Percentiles rank a stretch among this genome's conserved stretches.
These are phyloP conservation scores for Zeuzera pyrina DNA, from an alignment of 2,888 invertebrate genomes.

Conservation along the genomic window DNA sequence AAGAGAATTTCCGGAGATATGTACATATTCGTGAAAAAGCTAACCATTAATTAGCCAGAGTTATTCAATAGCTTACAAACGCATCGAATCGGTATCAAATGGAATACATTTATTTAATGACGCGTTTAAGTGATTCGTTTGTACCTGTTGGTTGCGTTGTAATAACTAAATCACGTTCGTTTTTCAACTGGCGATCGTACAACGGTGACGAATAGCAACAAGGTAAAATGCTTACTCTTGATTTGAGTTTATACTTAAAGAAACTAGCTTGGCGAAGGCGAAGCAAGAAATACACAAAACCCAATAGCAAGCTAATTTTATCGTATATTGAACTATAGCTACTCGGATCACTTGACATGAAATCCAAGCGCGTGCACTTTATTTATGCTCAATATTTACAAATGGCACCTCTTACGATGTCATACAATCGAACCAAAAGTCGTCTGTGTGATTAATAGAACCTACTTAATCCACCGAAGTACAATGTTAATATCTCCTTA, in stretches of 20 bases:
- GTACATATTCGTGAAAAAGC: no score
- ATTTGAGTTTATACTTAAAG: constrained; percentile 35
- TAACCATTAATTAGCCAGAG: constrained; percentile 39
- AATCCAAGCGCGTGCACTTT: constrained; percentile 36
- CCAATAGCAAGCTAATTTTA: constrained; percentile 15
- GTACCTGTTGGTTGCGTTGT: constrained; percentile 52
- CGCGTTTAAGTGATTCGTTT: constrained; percentile 49
- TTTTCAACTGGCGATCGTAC: constrained; percentile 40
- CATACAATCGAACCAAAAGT: constrained; percentile 31
- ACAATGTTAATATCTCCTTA: constrained; percentile 4
- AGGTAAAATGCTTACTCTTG: constrained; percentile 27
- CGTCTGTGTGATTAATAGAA: constrained; percentile 25
- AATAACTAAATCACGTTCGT: constrained; percentile 61
- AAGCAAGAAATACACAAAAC: constrained; percentile 29
- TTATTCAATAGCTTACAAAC: constrained; percentile 44
- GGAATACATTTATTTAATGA: constrained; percentile 60
- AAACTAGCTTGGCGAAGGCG: constrained; percentile 48
- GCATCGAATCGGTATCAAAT: constrained; percentile 56
- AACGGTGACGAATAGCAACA: constrained; percentile 49
- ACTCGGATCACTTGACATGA: constrained; percentile 36
- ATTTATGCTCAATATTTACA: constrained; percentile 38
- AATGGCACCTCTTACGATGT: constrained; percentile 48
- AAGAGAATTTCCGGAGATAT: no score
- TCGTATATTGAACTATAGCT: constrained; percentile 43
- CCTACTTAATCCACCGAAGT: constrained; percentile 23